Conservation (phyloP, 2,113 vertebrate species). For the Silurus asotus region DNA sequence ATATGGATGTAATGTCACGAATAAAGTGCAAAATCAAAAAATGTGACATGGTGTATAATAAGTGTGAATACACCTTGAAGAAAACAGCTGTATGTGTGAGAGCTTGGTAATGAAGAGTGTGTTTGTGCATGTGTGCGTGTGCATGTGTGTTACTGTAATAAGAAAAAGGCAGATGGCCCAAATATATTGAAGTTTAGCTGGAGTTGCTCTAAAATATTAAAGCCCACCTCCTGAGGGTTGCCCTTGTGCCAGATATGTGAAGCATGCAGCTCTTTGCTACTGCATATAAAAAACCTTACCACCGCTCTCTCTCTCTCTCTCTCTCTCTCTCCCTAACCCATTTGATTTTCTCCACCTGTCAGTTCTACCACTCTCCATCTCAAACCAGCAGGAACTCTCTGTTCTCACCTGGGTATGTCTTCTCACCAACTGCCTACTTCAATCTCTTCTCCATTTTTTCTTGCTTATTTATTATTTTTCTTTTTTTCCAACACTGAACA, state of each 20-base stretch:
- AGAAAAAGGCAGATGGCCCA: slow-evolving; percentile 33
- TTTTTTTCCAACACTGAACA: slow-evolving; percentile 46
- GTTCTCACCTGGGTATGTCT: slow-evolving; percentile 2
- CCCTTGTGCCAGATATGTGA: not conserved
- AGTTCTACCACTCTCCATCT: not conserved
- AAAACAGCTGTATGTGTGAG: not conserved
- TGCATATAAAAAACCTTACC: slow-evolving; percentile 25
- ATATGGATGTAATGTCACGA: not conserved
- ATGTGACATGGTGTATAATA: not conserved
- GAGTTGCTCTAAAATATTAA: slow-evolving; percentile 45
- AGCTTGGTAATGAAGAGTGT: not conserved
- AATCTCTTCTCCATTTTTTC: not conserved
- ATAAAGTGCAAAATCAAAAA: not conserved
- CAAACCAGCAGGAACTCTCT: slow-evolving; percentile 8
- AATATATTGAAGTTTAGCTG: slow-evolving; percentile 21
- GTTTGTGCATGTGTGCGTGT: not conserved
- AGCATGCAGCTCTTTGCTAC: not conserved
- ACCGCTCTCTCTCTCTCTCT: not conserved
- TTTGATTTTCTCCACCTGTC: not conserved
- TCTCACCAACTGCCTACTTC: slow-evolving; percentile 13
- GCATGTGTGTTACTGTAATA: not conserved
- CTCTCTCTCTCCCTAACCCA: not conserved
- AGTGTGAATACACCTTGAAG: not conserved
- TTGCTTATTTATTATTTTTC: slow-evolving; percentile 41
- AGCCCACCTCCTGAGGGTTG: slow-evolving; percentile 29